A percentile compares a stretch with the other conserved stretches of the same genome.
Evolutionary conservation across 2,113 vertebrate species (phyloP).

Genomic region (Cynocephalus volans): DNA sequence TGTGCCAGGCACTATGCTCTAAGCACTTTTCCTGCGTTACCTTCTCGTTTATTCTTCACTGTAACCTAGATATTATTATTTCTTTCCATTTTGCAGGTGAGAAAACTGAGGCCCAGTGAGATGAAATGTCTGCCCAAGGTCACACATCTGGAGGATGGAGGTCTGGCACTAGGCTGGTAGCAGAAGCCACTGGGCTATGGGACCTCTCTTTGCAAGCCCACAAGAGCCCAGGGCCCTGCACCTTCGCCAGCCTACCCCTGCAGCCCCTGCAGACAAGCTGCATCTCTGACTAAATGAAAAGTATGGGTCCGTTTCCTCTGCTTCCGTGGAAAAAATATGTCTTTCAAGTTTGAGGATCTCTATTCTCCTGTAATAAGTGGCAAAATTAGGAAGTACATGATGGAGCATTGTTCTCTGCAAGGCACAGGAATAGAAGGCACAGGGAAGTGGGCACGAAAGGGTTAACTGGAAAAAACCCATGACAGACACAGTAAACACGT

Average conservation of each 20-base stretch:
- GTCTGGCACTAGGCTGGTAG: background rate
- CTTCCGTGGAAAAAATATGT: background rate
- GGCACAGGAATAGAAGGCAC: background rate
- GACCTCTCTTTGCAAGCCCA: background rate
- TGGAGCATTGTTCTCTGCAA: background rate
- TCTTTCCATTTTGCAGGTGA: background rate
- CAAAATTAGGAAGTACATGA: too few relatives aligned
- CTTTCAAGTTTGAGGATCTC: background rate
- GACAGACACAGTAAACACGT: accelerated
- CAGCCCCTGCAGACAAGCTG: background rate
- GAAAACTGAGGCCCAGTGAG: background rate
- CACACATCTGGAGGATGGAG: background rate
- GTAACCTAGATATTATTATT: background rate
- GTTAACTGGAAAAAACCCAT: accelerated
- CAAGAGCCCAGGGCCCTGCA: too few relatives aligned
- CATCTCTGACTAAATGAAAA: background rate
- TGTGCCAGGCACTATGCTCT: background rate
- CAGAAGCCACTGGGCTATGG: accelerated
- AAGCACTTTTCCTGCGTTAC: background rate
- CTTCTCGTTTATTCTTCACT: background rate
- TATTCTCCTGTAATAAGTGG: background rate
- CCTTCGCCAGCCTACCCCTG: accelerated
- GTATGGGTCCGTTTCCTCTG: background rate
- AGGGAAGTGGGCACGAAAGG: background rate
- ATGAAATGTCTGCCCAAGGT: background rate